phyloP scores from a whole-genome alignment of 2,888 invertebrate genomes.

The Eristalis arbustorum region DNA sequence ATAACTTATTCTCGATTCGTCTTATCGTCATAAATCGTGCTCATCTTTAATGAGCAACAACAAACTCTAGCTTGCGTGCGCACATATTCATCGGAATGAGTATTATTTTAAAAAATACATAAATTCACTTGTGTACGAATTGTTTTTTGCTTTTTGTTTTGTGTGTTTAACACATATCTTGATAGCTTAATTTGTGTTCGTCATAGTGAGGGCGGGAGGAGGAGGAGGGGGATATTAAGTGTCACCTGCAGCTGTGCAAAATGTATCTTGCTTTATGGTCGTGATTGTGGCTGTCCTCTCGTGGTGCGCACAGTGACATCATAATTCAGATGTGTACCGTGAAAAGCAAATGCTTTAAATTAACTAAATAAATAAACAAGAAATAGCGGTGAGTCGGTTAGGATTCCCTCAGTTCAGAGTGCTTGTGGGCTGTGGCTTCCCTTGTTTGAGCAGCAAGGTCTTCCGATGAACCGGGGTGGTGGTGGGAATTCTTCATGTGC shows the following conservation, averaged over 20 bases:
- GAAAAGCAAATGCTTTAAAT: not conserved
- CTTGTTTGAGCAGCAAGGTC: not conserved
- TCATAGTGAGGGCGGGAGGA: not conserved
- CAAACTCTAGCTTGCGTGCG: not conserved
- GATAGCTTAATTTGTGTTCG: not conserved
- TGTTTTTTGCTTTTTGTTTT: not conserved
- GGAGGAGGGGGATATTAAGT: not conserved
- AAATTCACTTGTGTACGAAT: not conserved
- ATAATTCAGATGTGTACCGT: not conserved
- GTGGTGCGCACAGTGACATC: not conserved
- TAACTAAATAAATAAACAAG: not conserved
- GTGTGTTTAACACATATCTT: not conserved
- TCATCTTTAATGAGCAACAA: constrained; percentile 33
- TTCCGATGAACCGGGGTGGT: not conserved
- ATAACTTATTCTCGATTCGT: constrained; percentile 24
- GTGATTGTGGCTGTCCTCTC: not conserved
- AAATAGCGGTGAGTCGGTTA: not conserved
- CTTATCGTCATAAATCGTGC: constrained; percentile 35
- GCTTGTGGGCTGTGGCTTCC: not conserved
- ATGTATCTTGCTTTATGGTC: not conserved
- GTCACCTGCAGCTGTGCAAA: not conserved
- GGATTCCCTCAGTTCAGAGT: not conserved
- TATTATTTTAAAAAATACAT: not conserved
- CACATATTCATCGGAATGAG: not conserved
- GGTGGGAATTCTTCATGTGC: not conserved